Evolutionary conservation across 1,140 invertebrate species (phyloP).

Genomic region (Bombus consobrinus): DNA sequence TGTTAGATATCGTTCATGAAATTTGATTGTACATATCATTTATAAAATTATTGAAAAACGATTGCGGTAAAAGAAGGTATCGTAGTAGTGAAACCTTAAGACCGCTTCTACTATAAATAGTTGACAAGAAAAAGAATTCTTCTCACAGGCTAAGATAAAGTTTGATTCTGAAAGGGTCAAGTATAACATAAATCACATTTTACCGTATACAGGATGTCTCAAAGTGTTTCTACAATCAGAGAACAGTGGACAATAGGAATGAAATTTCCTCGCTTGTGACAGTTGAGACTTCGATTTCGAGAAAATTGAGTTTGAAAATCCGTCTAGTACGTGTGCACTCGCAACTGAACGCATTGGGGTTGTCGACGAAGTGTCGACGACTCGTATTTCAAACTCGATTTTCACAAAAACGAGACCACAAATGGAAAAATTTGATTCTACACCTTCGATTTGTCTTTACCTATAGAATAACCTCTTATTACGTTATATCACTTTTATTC

Average conservation of each 20-base stretch:
- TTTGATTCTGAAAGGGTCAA: too few relatives aligned
- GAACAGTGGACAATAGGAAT: neutral
- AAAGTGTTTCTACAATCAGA: too few relatives aligned
- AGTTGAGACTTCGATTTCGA: neutral
- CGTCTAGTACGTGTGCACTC: neutral
- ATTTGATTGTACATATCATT: too few relatives aligned
- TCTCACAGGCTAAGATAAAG: too few relatives aligned
- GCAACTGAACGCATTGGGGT: neutral
- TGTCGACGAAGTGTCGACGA: neutral
- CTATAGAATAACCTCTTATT: neutral
- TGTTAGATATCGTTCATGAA: too few relatives aligned
- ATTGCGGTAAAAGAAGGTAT: too few relatives aligned
- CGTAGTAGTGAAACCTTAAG: too few relatives aligned
- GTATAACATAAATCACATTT: too few relatives aligned
- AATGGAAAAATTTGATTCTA: neutral
- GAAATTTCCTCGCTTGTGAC: neutral
- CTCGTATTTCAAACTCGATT: neutral
- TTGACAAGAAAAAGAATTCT: too few relatives aligned
- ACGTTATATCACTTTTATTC: neutral
- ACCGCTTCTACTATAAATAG: too few relatives aligned
- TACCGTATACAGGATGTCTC: too few relatives aligned
- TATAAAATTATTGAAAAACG: too few relatives aligned
- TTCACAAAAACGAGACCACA: neutral
- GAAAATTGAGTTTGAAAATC: neutral
- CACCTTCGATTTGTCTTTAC: neutral